phyloP scores from a whole-genome alignment of 2,888 invertebrate genomes.

The Bombylius major region DNA sequence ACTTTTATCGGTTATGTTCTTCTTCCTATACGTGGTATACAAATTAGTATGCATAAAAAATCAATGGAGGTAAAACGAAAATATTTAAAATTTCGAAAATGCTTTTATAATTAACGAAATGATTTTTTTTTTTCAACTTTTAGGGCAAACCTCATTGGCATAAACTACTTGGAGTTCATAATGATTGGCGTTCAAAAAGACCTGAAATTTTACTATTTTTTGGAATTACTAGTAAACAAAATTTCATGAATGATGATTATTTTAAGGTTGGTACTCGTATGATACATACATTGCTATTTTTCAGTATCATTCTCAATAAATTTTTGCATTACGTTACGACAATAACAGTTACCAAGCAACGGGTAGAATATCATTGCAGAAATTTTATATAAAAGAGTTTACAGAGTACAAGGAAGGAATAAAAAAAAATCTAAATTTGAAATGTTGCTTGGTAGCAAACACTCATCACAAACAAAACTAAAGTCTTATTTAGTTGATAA shows the following conservation, averaged over 20 bases:
- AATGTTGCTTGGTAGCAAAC: no score
- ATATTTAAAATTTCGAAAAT: no score
- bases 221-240: slow-evolving; percentile 43
- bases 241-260: not conserved
- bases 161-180: slow-evolving; percentile 45
- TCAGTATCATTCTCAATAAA: no score
- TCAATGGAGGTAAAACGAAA: slow-evolving; percentile 33
- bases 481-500: no score
- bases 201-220: slow-evolving; percentile 50
- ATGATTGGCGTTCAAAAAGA: slow-evolving; percentile 44
- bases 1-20: slow-evolving; percentile 57
- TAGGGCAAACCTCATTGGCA: slow-evolving; percentile 48
- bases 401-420: no score
- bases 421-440: no score
- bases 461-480: no score
- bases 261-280: not conserved
- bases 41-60: slow-evolving; percentile 45
- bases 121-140: slow-evolving; percentile 11
- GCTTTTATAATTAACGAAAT: not conserved
- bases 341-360: no score
- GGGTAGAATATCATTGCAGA: no score
- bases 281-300: no score
- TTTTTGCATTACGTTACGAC: no score
- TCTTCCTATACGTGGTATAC: slow-evolving; percentile 55
- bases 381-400: no score